phyloP scores from a whole-genome alignment of 64 coral and sea anemone species.

The Hydrozoanthus tunicans region DNA sequence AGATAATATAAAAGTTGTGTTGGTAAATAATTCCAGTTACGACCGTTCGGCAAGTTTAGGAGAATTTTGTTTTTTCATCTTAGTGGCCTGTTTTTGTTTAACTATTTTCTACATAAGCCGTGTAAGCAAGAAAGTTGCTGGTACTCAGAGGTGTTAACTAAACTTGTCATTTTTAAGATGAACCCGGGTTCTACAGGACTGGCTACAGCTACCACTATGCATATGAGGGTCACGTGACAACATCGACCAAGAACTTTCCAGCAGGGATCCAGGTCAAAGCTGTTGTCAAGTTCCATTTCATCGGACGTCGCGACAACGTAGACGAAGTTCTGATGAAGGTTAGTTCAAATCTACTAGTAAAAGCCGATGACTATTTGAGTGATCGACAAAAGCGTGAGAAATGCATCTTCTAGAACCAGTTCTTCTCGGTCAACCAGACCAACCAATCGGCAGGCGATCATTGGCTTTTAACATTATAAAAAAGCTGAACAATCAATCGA shows the following conservation, averaged over 20 bases:
- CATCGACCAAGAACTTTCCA: not conserved
- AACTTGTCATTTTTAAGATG: not conserved
- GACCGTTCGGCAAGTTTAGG: no score
- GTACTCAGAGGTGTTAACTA: not conserved
- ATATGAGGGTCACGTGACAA: conserved; percentile 2
- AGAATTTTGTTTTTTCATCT: no score
- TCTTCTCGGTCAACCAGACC: no score
- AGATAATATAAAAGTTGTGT: no score
- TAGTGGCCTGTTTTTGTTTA: no score
- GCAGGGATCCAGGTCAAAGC: not conserved
- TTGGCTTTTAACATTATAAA: no score
- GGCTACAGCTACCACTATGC: conserved; percentile 3
- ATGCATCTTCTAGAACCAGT: no score
- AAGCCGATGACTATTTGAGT: no score
- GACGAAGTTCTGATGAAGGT: conserved; percentile 28
- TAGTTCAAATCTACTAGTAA: not conserved
- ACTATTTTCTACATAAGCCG: not conserved
- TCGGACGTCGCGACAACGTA: not conserved
- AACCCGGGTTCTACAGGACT: not conserved
- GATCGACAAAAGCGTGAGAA: no score
- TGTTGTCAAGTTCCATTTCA: not conserved
- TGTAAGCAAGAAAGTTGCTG: not conserved
- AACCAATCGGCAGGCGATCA: no score
- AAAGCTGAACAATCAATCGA: no score
- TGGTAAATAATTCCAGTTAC: no score